Percentiles rank a stretch among this genome's conserved stretches.
Evolutionary conservation across 2,113 vertebrate genomes (phyloP).

Genomic region (Onychostruthus taczanowskii): DNA sequence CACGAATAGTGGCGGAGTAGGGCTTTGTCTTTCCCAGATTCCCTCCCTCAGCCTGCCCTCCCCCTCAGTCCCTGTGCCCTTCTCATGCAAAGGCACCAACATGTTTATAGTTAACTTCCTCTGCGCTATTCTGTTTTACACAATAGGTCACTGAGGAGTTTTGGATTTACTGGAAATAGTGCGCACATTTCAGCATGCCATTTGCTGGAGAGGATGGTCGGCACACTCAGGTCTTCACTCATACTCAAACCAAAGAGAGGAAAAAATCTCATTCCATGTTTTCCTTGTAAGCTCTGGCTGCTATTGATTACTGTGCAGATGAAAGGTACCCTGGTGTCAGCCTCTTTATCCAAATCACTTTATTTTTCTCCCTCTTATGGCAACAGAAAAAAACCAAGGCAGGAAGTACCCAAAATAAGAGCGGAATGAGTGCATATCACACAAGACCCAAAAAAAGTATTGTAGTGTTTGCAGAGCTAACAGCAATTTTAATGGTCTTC

Average conservation of each 20-base stretch:
- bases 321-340: slow-evolving; percentile 6
- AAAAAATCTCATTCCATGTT: neutral
- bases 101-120: neutral
- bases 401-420: neutral
- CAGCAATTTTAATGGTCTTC: neutral
- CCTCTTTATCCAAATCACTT: slow-evolving; percentile 24
- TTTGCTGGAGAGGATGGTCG: slow-evolving; percentile 43
- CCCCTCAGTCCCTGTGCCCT: rapidly evolving
- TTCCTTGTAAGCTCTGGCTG: slow-evolving; percentile 37
- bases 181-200: neutral
- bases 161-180: neutral
- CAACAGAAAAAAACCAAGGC: slow-evolving; percentile 26
- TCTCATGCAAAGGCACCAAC: neutral
- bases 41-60: neutral
- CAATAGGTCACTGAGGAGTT: slow-evolving; percentile 3
- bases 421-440: neutral
- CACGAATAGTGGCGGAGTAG: rapidly evolving
- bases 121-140: neutral
- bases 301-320: neutral
- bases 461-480: neutral
- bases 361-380: slow-evolving; percentile 26
- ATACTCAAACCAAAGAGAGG: slow-evolving; percentile 16
- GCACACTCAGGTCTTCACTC: slow-evolving; percentile 18
- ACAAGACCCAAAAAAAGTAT: neutral
- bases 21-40: neutral